phyloP scores from a whole-genome alignment of 92 coral and sea anemone species.

The Virgularia gustaviana region DNA sequence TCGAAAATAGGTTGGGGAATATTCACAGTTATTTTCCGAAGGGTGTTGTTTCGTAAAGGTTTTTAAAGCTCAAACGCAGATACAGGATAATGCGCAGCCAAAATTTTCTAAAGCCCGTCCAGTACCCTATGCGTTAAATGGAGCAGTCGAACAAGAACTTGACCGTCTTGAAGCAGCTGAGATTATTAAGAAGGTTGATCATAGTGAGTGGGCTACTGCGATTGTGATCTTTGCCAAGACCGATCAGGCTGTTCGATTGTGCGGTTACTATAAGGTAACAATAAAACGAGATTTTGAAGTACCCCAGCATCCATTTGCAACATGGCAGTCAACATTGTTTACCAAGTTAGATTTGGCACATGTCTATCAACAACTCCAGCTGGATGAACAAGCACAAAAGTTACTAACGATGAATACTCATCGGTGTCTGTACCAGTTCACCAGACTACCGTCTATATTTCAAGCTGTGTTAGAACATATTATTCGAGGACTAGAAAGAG shows the following conservation, averaged over 20 bases:
- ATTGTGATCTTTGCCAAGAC: not conserved
- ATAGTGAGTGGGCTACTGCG: not conserved
- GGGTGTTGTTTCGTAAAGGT: too few relatives aligned
- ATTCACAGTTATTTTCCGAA: too few relatives aligned
- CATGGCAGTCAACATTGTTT: conserved; percentile 49
- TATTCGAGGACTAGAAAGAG: not conserved
- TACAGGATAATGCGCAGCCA: not conserved
- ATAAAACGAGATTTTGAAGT: not conserved
- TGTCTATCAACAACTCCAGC: conserved; percentile 52
- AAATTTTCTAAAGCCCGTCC: not conserved
- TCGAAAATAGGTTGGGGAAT: too few relatives aligned
- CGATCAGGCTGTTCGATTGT: not conserved
- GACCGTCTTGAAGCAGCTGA: not conserved
- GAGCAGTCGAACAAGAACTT: not conserved
- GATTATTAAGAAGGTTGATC: not conserved
- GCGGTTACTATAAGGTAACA: conserved; percentile 13
- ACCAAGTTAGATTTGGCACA: conserved; percentile 50
- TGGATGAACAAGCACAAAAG: conserved; percentile 35
- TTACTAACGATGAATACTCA: conserved; percentile 33
- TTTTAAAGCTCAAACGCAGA: not conserved
- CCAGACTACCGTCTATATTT: not conserved
- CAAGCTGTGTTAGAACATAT: not conserved
- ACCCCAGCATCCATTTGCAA: conserved; percentile 3
- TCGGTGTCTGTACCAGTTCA: not conserved
- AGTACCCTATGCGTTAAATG: not conserved